phyloP scores from a whole-genome alignment of 2,797 vertebrate species.

The Typhlichthys subterraneus region DNA sequence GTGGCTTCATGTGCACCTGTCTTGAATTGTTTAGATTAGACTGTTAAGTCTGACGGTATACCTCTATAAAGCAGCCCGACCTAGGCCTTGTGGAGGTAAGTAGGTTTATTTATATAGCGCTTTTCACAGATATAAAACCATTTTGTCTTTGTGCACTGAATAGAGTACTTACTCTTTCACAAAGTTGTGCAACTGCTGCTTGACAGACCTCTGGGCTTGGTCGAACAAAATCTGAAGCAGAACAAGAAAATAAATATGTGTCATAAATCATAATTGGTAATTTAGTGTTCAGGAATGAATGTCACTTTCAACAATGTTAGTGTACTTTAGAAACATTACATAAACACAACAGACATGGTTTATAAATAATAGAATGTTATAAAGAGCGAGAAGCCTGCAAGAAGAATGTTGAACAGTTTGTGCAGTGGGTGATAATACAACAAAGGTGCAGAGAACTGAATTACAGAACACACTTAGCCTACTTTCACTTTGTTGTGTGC shows the following conservation, averaged over 20 bases:
- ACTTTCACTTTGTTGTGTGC: too few species aligned
- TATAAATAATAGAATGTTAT: too few species aligned
- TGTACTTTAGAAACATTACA: too few species aligned
- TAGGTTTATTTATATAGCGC: too few species aligned
- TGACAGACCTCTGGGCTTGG: constrained; percentile 94
- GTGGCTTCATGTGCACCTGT: constrained; percentile 5
- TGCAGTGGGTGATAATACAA: too few species aligned
- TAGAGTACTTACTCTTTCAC: constrained; percentile 93
- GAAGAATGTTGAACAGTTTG: too few species aligned
- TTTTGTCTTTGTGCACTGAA: not conserved
- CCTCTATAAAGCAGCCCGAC: not conserved
- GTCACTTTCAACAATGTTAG: too few species aligned
- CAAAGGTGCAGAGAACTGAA: too few species aligned
- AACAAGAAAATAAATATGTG: constrained; percentile 12
- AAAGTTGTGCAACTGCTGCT: constrained; percentile 95
- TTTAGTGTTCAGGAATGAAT: not conserved
- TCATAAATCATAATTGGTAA: not conserved
- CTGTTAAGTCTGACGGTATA: not conserved
- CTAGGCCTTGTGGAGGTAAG: not conserved
- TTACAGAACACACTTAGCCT: too few species aligned
- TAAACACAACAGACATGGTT: too few species aligned
- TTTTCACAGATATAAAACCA: too few species aligned
- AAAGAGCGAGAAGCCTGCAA: too few species aligned
- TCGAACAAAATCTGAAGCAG: constrained; percentile 91
- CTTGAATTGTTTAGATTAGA: constrained; percentile 36